Conservation (phyloP, 2,888 invertebrate species). For the Calliscelio sp. region DNA sequence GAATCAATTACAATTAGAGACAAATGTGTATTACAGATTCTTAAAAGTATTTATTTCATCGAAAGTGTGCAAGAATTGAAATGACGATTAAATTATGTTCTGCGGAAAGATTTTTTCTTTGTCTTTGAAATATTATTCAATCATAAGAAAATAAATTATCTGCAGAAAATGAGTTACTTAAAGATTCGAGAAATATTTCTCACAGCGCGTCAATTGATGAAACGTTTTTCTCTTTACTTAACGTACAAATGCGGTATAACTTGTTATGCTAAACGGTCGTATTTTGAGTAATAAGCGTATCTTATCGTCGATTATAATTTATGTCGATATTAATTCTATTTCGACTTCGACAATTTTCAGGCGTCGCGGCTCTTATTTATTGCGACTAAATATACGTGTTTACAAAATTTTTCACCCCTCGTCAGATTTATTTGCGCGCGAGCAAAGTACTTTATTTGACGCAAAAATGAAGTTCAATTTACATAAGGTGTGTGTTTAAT, state of each 20-base stretch:
- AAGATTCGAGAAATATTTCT: slow-evolving; percentile 26
- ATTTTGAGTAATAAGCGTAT: slow-evolving; percentile 72
- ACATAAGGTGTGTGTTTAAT: slow-evolving; percentile 19
- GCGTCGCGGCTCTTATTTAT: slow-evolving; percentile 56
- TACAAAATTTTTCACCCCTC: slow-evolving; percentile 41
- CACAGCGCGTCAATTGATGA: slow-evolving; percentile 15
- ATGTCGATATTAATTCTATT: slow-evolving; percentile 71
- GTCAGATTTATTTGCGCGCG: slow-evolving; percentile 22
- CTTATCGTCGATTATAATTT: slow-evolving; percentile 73
- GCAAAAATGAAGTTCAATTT: slow-evolving; percentile 9
- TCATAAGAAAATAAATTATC: slow-evolving; percentile 30
- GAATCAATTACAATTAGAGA: too few relatives aligned
- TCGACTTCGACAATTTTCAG: slow-evolving; percentile 44
- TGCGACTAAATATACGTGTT: slow-evolving; percentile 61
- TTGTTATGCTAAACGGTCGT: slow-evolving; percentile 68
- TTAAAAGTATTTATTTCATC: too few relatives aligned
- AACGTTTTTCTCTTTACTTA: slow-evolving; percentile 36
- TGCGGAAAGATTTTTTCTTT: too few relatives aligned
- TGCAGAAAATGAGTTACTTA: slow-evolving; percentile 24
- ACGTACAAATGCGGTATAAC: slow-evolving; percentile 54
- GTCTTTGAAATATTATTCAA: too few relatives aligned
- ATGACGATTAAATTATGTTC: too few relatives aligned
- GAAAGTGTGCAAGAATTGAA: too few relatives aligned
- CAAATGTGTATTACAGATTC: too few relatives aligned
- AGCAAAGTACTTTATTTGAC: slow-evolving; percentile 1